Evolutionary conservation across 1,140 invertebrate genomes (phyloP), one percentile per base, ranked within the genome.

Genomic region (Nomia melanderi): DNA sequence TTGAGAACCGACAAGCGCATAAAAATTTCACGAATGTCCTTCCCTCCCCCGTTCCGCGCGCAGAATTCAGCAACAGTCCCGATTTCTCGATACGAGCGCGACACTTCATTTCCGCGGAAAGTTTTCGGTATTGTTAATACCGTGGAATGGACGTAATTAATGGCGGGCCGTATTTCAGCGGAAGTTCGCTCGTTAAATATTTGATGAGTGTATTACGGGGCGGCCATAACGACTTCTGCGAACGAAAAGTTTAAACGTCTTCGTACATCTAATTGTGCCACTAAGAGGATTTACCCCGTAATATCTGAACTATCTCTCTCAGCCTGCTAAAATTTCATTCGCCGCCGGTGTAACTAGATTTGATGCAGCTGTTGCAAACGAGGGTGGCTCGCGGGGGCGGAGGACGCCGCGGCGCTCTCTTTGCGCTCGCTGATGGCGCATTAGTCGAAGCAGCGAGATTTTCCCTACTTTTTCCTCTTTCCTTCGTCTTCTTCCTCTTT

Each of bases 201-300:
- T 54, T 36, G 27, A 62, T 12, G 74, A 70, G 23, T 56, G 25
- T 33, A 66, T 77, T 41, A 50, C 41, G 9, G 33, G 17, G 25
- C 4, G 17, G 5, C 36, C 2, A 7, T 59, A 59, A 41, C 54
- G 66, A 60, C 44, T 53, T 25, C 9, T 8, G 5, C 27, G 14
- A 36, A 23, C 17, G 33, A 70, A 77, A 77, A 69, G 29, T 70
- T 77, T 62, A 29, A 70, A 70, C 56, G 41, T 70, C 66, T 36
- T 67, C 29, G 63, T 67, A 59, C 64, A 67, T 36, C 27, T 77
- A 70, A 77, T 77, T 62, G 57, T 27, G 12, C 41, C 56, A 31
- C 74, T 70, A 70, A 77, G 66, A 77, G 56, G 74, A 76, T 76
- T 50, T 44, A 8, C 33, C 23, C 7, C 54, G 65, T 41, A 70